Percentiles rank a stretch among this genome's conserved stretches.
phyloP scores from a whole-genome alignment of 2,797 vertebrate genomes.

The Chelidonichthys spinosus region DNA sequence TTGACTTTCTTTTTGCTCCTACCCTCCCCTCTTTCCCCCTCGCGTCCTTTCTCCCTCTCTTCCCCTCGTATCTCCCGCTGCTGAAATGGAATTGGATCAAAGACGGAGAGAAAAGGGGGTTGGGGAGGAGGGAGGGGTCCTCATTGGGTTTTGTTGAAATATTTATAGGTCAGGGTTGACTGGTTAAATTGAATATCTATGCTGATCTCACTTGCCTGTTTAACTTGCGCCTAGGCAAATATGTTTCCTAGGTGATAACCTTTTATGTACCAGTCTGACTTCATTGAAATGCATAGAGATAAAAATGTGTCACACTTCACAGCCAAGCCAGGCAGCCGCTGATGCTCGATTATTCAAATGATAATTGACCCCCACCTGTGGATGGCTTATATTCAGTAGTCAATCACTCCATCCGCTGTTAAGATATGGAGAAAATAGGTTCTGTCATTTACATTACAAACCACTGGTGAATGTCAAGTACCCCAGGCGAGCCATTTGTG shows the following conservation, averaged over 20 bases:
- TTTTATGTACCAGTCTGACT: constrained; percentile 99
- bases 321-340: constrained; percentile 90
- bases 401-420: constrained; percentile 97
- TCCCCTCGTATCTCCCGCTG: constrained; percentile 87
- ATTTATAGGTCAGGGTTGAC: constrained; percentile 99
- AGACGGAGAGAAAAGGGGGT: constrained; percentile 78
- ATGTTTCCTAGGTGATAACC: constrained; percentile 99
- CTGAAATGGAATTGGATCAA: constrained; percentile 99
- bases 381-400: constrained; percentile 94
- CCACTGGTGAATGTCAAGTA: constrained; percentile 95
- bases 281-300: constrained; percentile 99
- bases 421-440: constrained; percentile 95
- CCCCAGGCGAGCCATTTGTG: constrained; percentile 86
- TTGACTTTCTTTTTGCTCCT: constrained; percentile 90
- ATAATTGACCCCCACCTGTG: constrained; percentile 99
- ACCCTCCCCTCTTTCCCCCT: constrained; percentile 60
- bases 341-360: constrained; percentile 98
- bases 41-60: constrained; percentile 65
- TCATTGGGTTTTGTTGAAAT: constrained; percentile 99
- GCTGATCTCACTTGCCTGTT: constrained; percentile 99
- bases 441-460: constrained; percentile 99
- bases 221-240: constrained; percentile 99
- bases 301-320: constrained; percentile 99
- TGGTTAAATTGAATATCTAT: constrained; percentile 99
- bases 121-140: constrained; percentile 79